Conservation (phyloP, 2,797 vertebrate genomes). For the Enteromius anoplus region DNA sequence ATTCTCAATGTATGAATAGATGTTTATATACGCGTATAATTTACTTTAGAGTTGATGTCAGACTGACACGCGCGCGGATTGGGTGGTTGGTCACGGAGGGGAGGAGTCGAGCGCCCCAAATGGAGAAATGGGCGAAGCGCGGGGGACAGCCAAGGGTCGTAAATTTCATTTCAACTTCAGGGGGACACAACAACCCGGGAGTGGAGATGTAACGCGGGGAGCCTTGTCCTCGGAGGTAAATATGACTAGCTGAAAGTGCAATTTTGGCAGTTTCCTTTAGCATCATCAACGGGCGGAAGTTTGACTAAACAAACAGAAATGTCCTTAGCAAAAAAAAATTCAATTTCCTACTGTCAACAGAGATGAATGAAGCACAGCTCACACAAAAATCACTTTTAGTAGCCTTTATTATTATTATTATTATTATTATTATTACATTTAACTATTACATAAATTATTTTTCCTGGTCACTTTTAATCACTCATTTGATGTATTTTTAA, state of each 20-base stretch:
- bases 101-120: constrained; percentile 69
- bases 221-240: not conserved
- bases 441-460: not conserved
- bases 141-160: constrained; percentile 31
- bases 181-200: not conserved
- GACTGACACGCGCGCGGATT: constrained; percentile 67
- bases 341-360: not conserved
- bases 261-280: not conserved
- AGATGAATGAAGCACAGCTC: not conserved
- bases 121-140: constrained; percentile 62
- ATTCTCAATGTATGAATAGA: constrained; percentile 65
- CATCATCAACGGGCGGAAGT: not conserved
- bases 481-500: not conserved
- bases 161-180: not conserved
- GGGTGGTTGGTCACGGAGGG: constrained; percentile 65
- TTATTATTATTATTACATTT: not conserved
- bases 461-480: not conserved
- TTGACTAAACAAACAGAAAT: not conserved
- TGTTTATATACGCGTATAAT: constrained; percentile 80
- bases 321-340: not conserved
- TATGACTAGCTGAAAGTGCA: not conserved
- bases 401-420: not conserved
- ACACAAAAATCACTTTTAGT: not conserved
- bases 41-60: constrained; percentile 69
- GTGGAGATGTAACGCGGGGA: constrained; percentile 5